Percentiles rank a stretch among this genome's conserved stretches.
Evolutionary conservation across 2,797 vertebrate species (phyloP).

Genomic region (Megaceryle alcyon): DNA sequence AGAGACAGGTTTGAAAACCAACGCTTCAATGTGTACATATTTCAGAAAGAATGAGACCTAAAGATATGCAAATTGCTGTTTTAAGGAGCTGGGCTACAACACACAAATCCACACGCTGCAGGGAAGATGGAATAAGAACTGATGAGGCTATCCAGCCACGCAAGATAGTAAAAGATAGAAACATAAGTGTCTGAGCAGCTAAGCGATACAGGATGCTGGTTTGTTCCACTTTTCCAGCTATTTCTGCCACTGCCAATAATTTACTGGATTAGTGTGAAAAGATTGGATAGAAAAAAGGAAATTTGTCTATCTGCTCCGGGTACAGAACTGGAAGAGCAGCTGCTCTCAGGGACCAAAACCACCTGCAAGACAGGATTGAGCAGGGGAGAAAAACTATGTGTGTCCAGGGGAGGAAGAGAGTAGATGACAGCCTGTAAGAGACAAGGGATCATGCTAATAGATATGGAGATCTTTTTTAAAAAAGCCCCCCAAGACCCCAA

Average conservation of each 20-base stretch:
- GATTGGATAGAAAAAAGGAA: background rate
- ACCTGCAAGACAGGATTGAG: background rate
- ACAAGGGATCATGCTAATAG: background rate
- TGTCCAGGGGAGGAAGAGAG: background rate
- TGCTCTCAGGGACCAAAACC: background rate
- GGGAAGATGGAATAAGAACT: background rate
- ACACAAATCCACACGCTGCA: background rate
- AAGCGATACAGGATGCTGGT: background rate
- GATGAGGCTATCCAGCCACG: background rate
- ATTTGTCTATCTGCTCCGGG: background rate
- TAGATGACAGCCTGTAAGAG: background rate
- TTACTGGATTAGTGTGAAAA: background rate
- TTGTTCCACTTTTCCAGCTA: background rate
- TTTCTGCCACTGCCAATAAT: background rate
- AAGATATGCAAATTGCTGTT: background rate
- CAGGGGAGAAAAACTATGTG: background rate
- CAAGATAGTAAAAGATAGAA: background rate
- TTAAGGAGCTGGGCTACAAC: background rate
- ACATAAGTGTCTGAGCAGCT: background rate
- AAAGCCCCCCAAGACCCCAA: background rate
- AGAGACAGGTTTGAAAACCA: conserved; percentile 1
- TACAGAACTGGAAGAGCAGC: background rate
- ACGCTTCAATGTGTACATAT: background rate
- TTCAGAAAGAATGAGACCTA: background rate
- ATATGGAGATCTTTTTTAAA: background rate